Evolutionary conservation across 1,140 invertebrate genomes (phyloP), one percentile per base, ranked within the genome.

Genomic region (Pseudoatta argentina): DNA sequence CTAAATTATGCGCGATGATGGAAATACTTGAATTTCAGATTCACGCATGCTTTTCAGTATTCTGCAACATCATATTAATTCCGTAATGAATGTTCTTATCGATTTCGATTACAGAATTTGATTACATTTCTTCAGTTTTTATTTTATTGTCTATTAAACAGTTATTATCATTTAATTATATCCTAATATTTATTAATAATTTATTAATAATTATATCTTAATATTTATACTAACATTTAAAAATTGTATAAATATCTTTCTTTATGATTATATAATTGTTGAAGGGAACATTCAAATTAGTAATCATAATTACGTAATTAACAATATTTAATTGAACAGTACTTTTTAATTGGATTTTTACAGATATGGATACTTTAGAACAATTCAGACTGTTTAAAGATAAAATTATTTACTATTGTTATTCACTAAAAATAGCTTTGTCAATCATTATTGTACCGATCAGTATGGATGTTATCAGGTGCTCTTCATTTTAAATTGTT

Each of bases 401-500:
- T 48, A 27, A 18, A 66, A 51, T 0, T 30, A 51, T 27, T 30
- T 48, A 12, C 3, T 24, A 48, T 44, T 51, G 14, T 16, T 64
- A 51, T 51, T 51, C 18, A 48, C 0, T 64, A n/a, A 1, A 44
- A 77, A 61, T 61, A 44, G 12, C 12, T 48, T 78, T 51, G 44
- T 0, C 1, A 24, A 24, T 63, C 21, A 44, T 64, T 77, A 63
- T 48, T 77, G 3, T 8, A 30, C 2, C 12, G 3, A 48, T 66
- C 12, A 24, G 3, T 6, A 16, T 78, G 24, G 1, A 2, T 18
- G 18, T 64, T 78, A 64, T 78, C 8, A 39, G 27, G 1, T 57
- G 14, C 30, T 3, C 4, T 34, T 21, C 12, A n/a, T 64, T 78
- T 66, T 78, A 66, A 64, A 30, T 48, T 77, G 39, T 64, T 77